A percentile compares a stretch with the other conserved stretches of the same genome.
Conservation (phyloP, 2,113 vertebrate genomes). For the Heliornis fulica region DNA sequence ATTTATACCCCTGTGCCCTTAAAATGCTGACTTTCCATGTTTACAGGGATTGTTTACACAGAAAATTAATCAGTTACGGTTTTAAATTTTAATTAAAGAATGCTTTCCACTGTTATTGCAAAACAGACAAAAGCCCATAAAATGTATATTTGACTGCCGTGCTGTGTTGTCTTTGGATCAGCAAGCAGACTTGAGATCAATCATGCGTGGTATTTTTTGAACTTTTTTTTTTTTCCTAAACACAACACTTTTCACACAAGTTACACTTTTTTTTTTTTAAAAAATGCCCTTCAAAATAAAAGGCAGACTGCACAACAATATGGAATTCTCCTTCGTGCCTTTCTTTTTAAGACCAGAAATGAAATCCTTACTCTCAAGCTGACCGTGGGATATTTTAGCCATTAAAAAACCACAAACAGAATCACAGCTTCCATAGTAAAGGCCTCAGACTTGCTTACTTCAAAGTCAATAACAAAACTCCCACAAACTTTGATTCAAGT, state of each 20-base stretch:
- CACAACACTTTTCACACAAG: constrained; percentile 71
- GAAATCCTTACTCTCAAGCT: constrained; percentile 45
- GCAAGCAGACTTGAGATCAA: constrained; percentile 69
- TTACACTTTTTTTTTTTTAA: constrained; percentile 32
- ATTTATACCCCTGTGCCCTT: constrained; percentile 67
- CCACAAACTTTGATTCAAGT: constrained; percentile 59
- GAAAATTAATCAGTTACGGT: constrained; percentile 85
- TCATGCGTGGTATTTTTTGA: constrained; percentile 76
- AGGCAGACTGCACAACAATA: constrained; percentile 58
- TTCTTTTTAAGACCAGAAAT: constrained; percentile 55
- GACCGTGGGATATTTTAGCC: constrained; percentile 58
- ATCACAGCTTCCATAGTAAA: constrained; percentile 52
- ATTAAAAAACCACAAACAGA: constrained; percentile 54
- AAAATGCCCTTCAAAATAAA: constrained; percentile 74
- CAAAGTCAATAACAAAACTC: constrained; percentile 47
- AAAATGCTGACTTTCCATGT: constrained; percentile 79
- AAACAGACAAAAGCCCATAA: constrained; percentile 82
- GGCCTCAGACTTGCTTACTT: constrained; percentile 40
- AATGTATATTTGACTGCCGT: constrained; percentile 77
- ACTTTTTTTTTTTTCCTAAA: constrained; percentile 66
- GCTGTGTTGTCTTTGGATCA: constrained; percentile 77
- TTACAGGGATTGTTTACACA: constrained; percentile 79
- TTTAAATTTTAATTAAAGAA: constrained; percentile 87
- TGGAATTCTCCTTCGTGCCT: constrained; percentile 66
- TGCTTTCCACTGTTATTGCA: constrained; percentile 80